Evolutionary conservation across 2,888 invertebrate genomes (phyloP).

Genomic region (Synanthedon andrenaeformis): DNA sequence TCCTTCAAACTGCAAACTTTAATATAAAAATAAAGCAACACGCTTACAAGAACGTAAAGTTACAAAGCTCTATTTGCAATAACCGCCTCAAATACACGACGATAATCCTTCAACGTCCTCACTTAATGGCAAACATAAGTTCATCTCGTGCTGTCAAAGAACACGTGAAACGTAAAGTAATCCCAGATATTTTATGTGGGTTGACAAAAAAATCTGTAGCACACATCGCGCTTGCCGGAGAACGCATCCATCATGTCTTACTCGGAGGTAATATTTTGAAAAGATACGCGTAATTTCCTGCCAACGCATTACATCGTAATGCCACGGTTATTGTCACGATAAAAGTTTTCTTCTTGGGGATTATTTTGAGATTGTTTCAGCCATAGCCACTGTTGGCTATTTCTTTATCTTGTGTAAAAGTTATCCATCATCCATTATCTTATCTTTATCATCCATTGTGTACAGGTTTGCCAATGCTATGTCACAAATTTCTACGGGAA

Average conservation of each 20-base stretch:
- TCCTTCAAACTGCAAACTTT: too few species aligned
- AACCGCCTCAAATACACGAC: too few species aligned
- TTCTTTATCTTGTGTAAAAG: too few species aligned
- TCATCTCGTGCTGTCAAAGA: not conserved
- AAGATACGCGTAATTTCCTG: slow-evolving; percentile 22
- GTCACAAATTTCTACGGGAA: too few species aligned
- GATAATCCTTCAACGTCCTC: not conserved
- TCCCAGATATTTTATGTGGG: not conserved
- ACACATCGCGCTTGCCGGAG: not conserved
- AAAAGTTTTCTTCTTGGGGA: not conserved
- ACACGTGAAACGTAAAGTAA: not conserved
- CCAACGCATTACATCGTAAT: slow-evolving; percentile 1
- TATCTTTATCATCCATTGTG: too few species aligned
- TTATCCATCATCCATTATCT: too few species aligned
- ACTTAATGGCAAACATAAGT: not conserved
- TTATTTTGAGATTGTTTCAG: too few species aligned
- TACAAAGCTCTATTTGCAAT: too few species aligned
- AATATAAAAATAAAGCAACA: too few species aligned
- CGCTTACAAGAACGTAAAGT: too few species aligned
- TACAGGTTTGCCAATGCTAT: too few species aligned
- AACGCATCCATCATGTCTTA: not conserved
- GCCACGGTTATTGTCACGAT: not conserved
- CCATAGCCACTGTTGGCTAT: too few species aligned
- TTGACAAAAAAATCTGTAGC: not conserved
- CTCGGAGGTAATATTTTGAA: slow-evolving; percentile 11